These are phyloP conservation scores for Holacanthus passer DNA, from an alignment of 2,113 vertebrate genomes.

Conservation along the genomic window DNA sequence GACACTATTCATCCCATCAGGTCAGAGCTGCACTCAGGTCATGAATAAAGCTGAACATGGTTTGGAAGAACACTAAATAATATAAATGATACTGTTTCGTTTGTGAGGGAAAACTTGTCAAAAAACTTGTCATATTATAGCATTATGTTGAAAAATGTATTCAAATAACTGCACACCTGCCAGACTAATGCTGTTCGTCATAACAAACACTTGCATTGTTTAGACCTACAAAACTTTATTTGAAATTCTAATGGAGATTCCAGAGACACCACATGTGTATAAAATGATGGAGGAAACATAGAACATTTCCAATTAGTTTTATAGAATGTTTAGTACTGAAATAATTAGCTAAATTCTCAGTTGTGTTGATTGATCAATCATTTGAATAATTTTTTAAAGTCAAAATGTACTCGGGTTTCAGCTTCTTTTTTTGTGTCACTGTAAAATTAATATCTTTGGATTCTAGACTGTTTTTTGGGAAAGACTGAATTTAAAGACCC, in stretches of 20 bases:
- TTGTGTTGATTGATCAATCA: not conserved
- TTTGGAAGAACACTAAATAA: not conserved
- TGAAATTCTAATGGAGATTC: not conserved
- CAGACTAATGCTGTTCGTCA: not conserved
- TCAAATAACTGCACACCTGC: not conserved
- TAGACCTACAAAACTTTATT: not conserved
- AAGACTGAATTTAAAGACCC: no score
- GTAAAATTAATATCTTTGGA: not conserved
- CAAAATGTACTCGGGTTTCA: not conserved
- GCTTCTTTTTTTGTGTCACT: not conserved
- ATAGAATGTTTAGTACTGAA: not conserved
- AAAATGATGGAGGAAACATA: not conserved
- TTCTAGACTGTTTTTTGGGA: no score
- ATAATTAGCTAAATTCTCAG: not conserved
- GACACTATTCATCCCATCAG: slow-evolving; percentile 97
- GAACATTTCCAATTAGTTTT: not conserved
- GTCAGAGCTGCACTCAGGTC: slow-evolving; percentile 78
- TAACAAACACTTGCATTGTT: not conserved
- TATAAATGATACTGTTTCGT: not conserved
- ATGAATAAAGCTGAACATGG: not conserved
- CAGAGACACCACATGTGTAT: not conserved
- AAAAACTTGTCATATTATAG: not conserved
- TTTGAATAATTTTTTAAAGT: not conserved
- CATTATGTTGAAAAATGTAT: not conserved
- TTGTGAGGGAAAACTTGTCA: not conserved